These are phyloP conservation scores for Tolypeutes matacus DNA, from an alignment of 2,797 vertebrate species.

Conservation along the genomic window DNA sequence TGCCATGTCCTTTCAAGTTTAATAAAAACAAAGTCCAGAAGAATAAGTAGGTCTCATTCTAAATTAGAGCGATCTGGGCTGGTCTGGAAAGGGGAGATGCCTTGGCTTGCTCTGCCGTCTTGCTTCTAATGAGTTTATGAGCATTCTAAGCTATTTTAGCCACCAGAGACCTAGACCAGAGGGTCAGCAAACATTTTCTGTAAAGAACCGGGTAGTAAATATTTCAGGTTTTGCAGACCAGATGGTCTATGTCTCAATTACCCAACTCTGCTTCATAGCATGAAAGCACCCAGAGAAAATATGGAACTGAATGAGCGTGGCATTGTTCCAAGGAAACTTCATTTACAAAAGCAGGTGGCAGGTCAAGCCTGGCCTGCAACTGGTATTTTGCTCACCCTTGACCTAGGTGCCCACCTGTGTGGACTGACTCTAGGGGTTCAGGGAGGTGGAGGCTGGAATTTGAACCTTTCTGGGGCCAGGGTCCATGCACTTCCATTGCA, in stretches of 20 bases:
- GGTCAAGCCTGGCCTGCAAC: neutral
- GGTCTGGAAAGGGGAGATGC: neutral
- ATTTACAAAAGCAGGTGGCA: neutral
- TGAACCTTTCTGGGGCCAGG: neutral
- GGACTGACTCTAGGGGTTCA: neutral
- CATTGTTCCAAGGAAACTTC: neutral
- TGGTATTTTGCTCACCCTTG: neutral
- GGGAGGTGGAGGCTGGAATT: neutral
- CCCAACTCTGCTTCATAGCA: neutral
- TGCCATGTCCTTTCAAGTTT: neutral
- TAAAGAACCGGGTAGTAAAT: neutral
- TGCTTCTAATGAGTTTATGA: neutral
- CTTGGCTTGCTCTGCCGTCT: neutral
- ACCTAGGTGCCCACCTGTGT: neutral
- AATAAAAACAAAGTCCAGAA: neutral
- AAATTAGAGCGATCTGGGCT: neutral
- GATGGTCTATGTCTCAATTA: neutral
- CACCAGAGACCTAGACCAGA: neutral
- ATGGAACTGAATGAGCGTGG: neutral
- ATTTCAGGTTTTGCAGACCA: neutral
- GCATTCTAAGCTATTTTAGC: conserved; percentile 15
- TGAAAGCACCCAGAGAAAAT: neutral
- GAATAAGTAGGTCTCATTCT: neutral
- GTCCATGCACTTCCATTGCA: too few species aligned
- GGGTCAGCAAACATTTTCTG: neutral